Percentiles rank a stretch among this genome's conserved stretches.
These are phyloP conservation scores for Heterodera filipjevi DNA, from an alignment of 2,888 invertebrate genomes.

Conservation along the genomic window DNA sequence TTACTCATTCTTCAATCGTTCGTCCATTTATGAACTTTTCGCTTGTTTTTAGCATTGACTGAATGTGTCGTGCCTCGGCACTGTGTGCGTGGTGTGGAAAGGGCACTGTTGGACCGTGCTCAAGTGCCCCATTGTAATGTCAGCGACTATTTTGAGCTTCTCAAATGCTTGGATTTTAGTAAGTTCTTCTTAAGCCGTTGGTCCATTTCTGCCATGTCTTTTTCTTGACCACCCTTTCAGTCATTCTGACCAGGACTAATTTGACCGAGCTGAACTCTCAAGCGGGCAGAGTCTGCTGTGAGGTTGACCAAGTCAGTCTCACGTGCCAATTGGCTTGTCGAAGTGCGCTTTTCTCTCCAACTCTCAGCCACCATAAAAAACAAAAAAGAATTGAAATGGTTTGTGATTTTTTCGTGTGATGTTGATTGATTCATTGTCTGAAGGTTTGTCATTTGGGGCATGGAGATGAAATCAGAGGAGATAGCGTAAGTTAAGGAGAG, in stretches of 20 bases:
- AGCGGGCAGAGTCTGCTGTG: conserved; percentile 33
- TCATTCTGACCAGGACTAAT: conserved; percentile 31
- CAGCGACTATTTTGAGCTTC: conserved; percentile 26
- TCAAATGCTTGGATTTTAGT: conserved; percentile 32
- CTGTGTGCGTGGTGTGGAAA: conserved; percentile 22
- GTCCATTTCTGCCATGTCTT: too few relatives aligned
- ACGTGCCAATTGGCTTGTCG: conserved; percentile 31
- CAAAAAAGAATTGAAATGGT: conserved; percentile 28
- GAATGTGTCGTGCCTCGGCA: conserved; percentile 26
- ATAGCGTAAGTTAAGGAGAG: conserved; percentile 17
- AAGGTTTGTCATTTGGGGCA: conserved; percentile 20
- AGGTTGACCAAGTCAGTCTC: conserved; percentile 23
- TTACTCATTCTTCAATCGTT: too few relatives aligned
- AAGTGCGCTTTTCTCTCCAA: conserved; percentile 32
- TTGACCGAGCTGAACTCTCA: conserved; percentile 31
- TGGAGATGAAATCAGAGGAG: conserved; percentile 27
- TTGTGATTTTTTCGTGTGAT: neutral
- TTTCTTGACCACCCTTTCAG: conserved; percentile 14
- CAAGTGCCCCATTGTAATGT: conserved; percentile 29
- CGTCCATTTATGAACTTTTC: neutral
- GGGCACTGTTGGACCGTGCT: conserved; percentile 17
- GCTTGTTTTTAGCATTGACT: conserved; percentile 24
- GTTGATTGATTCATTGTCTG: neutral
- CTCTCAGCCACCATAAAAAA: conserved; percentile 30
- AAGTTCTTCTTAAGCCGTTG: too few relatives aligned